These are phyloP conservation scores for Drosophila eugracilis DNA, from an alignment of 1,140 invertebrate species.

Conservation along the genomic window DNA sequence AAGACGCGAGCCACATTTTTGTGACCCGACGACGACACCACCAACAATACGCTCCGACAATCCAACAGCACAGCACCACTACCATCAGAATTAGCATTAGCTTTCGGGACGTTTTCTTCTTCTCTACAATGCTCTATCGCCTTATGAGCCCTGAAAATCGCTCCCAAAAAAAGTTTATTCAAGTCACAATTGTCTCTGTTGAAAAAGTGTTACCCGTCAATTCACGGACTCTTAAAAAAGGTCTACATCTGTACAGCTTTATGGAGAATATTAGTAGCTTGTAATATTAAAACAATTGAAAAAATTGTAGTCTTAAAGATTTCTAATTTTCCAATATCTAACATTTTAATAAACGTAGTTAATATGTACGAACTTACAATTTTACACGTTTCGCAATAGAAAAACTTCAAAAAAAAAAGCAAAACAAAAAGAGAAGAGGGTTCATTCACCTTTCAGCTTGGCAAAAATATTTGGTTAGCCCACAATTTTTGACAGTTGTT, in stretches of 20 bases:
- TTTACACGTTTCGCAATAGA: slow-evolving; percentile 55
- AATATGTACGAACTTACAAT: too few species aligned
- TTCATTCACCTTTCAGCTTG: slow-evolving; percentile 44
- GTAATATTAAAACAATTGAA: neutral
- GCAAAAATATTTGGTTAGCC: slow-evolving; percentile 46
- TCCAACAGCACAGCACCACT: slow-evolving; percentile 2
- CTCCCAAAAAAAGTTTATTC: slow-evolving; percentile 18
- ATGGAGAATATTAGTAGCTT: neutral
- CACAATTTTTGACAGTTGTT: slow-evolving; percentile 34
- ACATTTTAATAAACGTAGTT: too few species aligned
- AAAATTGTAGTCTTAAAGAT: neutral
- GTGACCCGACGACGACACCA: slow-evolving; percentile 62
- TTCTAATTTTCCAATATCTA: too few species aligned
- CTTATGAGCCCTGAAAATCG: slow-evolving; percentile 61
- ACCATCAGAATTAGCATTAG: slow-evolving; percentile 35
- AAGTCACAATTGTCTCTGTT: slow-evolving; percentile 15
- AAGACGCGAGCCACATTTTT: slow-evolving; percentile 49
- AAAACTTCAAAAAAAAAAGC: slow-evolving; percentile 33
- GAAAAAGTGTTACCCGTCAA: neutral
- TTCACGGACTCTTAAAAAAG: slow-evolving; percentile 3
- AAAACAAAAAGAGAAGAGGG: slow-evolving; percentile 37
- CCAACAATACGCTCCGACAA: slow-evolving; percentile 6
- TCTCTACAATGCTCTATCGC: slow-evolving; percentile 14
- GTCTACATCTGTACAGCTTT: neutral
- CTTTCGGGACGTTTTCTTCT: slow-evolving; percentile 29